phyloP scores from a whole-genome alignment of 2,797 vertebrate species.

The Iguana delicatissima region DNA sequence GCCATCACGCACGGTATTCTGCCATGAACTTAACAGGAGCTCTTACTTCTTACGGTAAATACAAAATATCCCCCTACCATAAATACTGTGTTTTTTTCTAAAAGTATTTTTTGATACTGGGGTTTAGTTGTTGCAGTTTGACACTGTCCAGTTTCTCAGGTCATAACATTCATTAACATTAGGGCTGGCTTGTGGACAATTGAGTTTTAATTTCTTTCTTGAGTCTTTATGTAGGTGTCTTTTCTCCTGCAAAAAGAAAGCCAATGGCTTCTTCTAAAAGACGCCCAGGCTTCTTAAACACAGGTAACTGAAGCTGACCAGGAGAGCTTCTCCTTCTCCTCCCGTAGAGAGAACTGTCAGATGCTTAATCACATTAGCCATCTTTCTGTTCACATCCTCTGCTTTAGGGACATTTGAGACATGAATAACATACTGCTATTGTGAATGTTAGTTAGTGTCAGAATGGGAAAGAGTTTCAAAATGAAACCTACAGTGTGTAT shows the following conservation, averaged over 20 bases:
- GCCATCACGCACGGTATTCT: conserved; percentile 62
- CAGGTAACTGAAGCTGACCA: conserved; percentile 23
- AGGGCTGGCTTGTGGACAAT: accelerated
- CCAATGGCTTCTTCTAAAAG: conserved; percentile 31
- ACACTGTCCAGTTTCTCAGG: conserved; percentile 36
- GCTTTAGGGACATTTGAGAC: conserved; percentile 39
- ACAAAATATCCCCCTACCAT: neutral
- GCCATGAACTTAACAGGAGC: conserved; percentile 56
- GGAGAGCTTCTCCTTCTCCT: neutral
- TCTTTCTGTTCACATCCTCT: conserved; percentile 15
- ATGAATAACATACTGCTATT: conserved; percentile 52
- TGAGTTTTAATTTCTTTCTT: conserved; percentile 39
- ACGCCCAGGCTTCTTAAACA: conserved; percentile 1
- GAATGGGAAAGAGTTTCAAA: conserved; percentile 65
- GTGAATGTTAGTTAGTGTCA: conserved; percentile 63
- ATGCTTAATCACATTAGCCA: conserved; percentile 14
- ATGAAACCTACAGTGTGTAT: conserved; percentile 47
- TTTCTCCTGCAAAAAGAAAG: neutral
- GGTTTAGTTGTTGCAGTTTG: neutral
- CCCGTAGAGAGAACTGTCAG: conserved; percentile 20
- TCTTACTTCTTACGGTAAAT: conserved; percentile 15
- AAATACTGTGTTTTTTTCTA: neutral
- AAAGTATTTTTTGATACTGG: conserved; percentile 48
- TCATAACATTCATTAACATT: conserved; percentile 7
- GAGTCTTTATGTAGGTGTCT: neutral